Evolutionary conservation across 2,113 vertebrate species (phyloP), one percentile per base, ranked within the genome.

Genomic region (Sceloporus undulatus): DNA sequence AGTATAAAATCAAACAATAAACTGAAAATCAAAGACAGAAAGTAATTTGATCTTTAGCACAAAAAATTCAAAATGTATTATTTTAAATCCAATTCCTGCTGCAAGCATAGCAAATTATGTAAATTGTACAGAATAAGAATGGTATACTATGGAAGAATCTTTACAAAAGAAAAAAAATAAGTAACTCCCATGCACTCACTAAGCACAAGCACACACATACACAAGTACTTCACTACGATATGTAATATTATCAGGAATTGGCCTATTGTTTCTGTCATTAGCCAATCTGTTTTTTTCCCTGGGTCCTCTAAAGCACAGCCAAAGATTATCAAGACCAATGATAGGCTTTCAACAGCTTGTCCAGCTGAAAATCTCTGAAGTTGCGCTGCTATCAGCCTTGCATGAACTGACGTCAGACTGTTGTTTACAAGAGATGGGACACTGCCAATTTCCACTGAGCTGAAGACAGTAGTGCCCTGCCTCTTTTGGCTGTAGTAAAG

Each of bases 361-460:
- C 91, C 93, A 90, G 90, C 10, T 85, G 87, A 93, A 94, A 94
- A 93, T 85, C 93, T 94, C 93, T 93, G 86, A 91, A 94, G 92
- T 93, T 94, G 19, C 91, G 89, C 86, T 91, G 80, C 93, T 94
- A 88, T 94, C 91, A 82, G 87, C 0, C 0, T 93, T 71, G 93
- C 68, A 10, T 13, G 90, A 90, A 82, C 88, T 95, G 95, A 97
- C 82, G 76, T 97, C 95, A 96, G 91, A 90, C 95, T 95, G 88
- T 90, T 97, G 97, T 96, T 96, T 95, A 91, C 95, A 92, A 95
- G 89, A 89, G 93, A 91, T 95, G 95, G 94, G 94, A 92, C 1
- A 29, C 93, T 94, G 96, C 97, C 96, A 97, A 87, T 79, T 96
- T 96, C 96, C 95, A 96, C 84, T 38, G 90, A 96, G 95, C 94